phyloP scores from a whole-genome alignment of 1,140 invertebrate genomes.

The Megathymus violae region DNA sequence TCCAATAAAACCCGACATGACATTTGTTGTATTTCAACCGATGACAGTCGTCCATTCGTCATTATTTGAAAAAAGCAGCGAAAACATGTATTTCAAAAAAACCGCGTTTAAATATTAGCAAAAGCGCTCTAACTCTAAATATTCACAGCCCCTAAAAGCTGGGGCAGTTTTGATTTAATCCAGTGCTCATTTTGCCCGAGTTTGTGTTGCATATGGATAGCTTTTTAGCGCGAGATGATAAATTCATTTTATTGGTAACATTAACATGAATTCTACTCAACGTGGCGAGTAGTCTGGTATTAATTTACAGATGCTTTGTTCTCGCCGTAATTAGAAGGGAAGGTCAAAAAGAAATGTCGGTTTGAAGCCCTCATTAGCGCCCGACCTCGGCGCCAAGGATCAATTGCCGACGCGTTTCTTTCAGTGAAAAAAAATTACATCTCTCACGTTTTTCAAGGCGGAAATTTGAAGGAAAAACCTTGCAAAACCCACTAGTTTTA shows the following conservation, averaged over 20 bases:
- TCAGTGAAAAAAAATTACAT: slow-evolving; percentile 24
- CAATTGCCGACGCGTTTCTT: slow-evolving; percentile 32
- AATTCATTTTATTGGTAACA: slow-evolving; percentile 34
- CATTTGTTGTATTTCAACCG: not conserved
- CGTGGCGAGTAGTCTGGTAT: slow-evolving; percentile 32
- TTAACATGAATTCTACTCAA: slow-evolving; percentile 25
- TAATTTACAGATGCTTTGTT: slow-evolving; percentile 49
- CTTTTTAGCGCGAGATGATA: slow-evolving; percentile 36
- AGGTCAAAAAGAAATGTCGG: slow-evolving; percentile 46
- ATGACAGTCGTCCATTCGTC: slow-evolving; percentile 8
- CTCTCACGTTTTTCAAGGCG: slow-evolving; percentile 16
- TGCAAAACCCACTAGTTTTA: slow-evolving; percentile 9
- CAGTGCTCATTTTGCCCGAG: slow-evolving; percentile 32
- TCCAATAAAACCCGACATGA: not conserved
- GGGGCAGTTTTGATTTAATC: slow-evolving; percentile 36
- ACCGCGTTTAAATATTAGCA: slow-evolving; percentile 27
- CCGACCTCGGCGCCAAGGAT: slow-evolving; percentile 32
- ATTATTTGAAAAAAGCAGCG: slow-evolving; percentile 6
- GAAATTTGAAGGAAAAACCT: slow-evolving; percentile 10
- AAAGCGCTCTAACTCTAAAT: slow-evolving; percentile 29
- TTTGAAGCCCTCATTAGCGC: slow-evolving; percentile 44
- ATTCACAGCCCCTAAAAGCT: slow-evolving; percentile 32
- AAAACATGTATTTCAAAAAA: slow-evolving; percentile 25
- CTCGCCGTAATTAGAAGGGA: slow-evolving; percentile 45
- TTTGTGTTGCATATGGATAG: slow-evolving; percentile 30